Percentiles rank a stretch among this genome's conserved stretches.
These are phyloP conservation scores for Himalopsyche phryganea DNA, from an alignment of 1,140 invertebrate species.

Conservation along the genomic window DNA sequence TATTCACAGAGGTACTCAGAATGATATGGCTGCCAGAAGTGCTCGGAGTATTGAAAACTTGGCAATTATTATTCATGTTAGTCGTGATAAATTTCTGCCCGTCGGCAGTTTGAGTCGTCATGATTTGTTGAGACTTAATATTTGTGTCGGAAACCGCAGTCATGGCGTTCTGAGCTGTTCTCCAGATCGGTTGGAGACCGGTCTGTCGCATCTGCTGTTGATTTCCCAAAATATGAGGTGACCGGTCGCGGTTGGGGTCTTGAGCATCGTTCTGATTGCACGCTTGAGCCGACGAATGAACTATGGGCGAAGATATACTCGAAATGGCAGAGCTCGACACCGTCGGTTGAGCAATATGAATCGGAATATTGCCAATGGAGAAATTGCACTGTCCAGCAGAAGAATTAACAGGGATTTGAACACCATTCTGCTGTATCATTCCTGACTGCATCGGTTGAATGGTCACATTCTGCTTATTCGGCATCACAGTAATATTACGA, in stretches of 20 bases:
- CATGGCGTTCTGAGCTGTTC: constrained; percentile 22
- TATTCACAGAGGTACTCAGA: constrained; percentile 19
- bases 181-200: constrained; percentile 23
- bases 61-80: constrained; percentile 15
- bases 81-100: constrained; percentile 19
- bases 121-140: constrained; percentile 16
- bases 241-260: constrained; percentile 9
- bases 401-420: constrained; percentile 26
- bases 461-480: constrained; percentile 25
- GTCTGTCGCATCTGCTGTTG: constrained; percentile 17
- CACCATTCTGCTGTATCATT: constrained; percentile 16
- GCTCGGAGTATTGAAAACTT: constrained; percentile 12
- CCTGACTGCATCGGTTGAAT: constrained; percentile 26
- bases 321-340: constrained; percentile 16
- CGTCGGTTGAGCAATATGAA: constrained; percentile 29
- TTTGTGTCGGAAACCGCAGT: constrained; percentile 20
- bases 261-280: constrained; percentile 1
- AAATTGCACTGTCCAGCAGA: constrained; percentile 17
- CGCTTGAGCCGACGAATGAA: no score
- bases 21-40: constrained; percentile 16
- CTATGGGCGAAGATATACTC: neutral
- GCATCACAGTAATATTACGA: constrained; percentile 20
- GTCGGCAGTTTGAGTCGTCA: constrained; percentile 21
- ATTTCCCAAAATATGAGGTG: neutral
- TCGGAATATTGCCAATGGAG: constrained; percentile 15